phyloP scores from a whole-genome alignment of 1,140 invertebrate species.

The Caenorhabditis inopinata region DNA sequence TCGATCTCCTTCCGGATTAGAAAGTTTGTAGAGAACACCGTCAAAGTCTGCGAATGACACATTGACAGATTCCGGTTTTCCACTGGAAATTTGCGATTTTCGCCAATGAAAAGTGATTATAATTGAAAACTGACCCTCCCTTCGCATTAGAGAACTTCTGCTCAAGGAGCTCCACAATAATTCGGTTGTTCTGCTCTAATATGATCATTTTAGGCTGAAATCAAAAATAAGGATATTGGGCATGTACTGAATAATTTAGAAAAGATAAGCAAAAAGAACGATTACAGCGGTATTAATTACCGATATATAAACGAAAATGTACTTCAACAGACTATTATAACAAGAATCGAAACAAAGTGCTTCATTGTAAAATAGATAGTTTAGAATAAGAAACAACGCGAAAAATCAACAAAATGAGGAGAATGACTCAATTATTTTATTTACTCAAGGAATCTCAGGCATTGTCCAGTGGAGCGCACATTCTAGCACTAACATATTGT shows the following conservation, averaged over 20 bases:
- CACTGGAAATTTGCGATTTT: slow-evolving; percentile 85
- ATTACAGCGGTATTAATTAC: too few species aligned
- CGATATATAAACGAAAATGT: too few species aligned
- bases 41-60: slow-evolving; percentile 91
- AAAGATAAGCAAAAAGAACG: too few species aligned
- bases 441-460: background rate
- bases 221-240: background rate
- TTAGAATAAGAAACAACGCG: background rate
- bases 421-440: background rate
- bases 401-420: background rate
- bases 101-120: slow-evolving; percentile 73
- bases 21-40: slow-evolving; percentile 96
- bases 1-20: slow-evolving; percentile 91
- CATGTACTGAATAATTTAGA: background rate
- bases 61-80: slow-evolving; percentile 90
- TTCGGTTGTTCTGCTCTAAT: slow-evolving; percentile 96
- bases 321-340: background rate
- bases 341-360: background rate
- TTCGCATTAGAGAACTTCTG: slow-evolving; percentile 91
- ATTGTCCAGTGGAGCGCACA: background rate
- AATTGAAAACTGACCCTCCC: slow-evolving; percentile 78
- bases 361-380: background rate
- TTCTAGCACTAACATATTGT: background rate
- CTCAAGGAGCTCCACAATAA: slow-evolving; percentile 89
- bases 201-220: slow-evolving; percentile 79